Base-by-base conservation (phyloP, 2,797 vertebrate genomes). In the Bovichtus diacanthus region DNA sequence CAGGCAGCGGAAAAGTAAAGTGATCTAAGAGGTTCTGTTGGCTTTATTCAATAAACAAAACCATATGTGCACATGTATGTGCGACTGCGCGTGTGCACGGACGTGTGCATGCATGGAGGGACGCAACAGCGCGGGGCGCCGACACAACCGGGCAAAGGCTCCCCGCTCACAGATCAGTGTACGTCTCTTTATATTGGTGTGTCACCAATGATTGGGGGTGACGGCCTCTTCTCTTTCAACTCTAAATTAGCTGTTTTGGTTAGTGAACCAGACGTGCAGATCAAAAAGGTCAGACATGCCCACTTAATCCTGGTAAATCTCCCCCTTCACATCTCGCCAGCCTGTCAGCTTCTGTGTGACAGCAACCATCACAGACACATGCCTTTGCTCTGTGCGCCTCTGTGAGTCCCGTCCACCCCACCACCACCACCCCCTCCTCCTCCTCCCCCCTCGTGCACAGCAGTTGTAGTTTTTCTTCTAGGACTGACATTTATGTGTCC, bases 221-320 rank as follows among this genome's bases (percentile, higher is more conserved):
- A 86, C 47, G 63, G 87, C 78, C 87, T 87, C 80, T 18, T 80
- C 83, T 87, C 91, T 93, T 94, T 92, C 90, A 93, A 93, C 90
- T 93, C 82, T 36, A 93, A 92, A 94, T 94, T 92, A 93, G 92
- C 92, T 75, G 90, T 90, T 93, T 94, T 90, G 92, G 82, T 93
- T 93, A 81, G 90, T 76, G 81, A 91, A 89, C 80, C 92, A 92
- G 90, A 90, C 75, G 64, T 62, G 74, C 83, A 81, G 92, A 94
- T 93, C 91, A 93, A 91, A 94, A 91, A 93, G 92, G 92, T 94
- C 92, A 92, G 90, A 93, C 88, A 90, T 92, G 89, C 91, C 91
- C 92, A 92, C 88, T 90, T 94, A 93, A 93, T 94, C 94, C 91
- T 70, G 83, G 87, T 87, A 92, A 94, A 91, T 89, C 91, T 87